Conservation (phyloP, 2,113 vertebrate species). For the Cinclus mexicanus region DNA sequence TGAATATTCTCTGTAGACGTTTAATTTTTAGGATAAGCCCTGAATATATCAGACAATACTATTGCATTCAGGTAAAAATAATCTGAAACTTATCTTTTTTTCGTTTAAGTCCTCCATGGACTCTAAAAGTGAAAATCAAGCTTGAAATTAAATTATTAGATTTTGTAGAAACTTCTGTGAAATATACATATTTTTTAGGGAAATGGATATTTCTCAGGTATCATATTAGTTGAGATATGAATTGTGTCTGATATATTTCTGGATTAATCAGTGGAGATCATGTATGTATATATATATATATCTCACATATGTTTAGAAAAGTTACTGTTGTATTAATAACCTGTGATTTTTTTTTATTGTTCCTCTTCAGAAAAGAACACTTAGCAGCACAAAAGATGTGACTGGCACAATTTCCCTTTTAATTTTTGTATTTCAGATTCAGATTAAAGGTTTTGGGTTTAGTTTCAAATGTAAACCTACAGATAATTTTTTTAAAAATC, state of each 20-base stretch:
- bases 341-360: not conserved
- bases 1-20: not conserved
- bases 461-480: not conserved
- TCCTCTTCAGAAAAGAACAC: not conserved
- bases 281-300: not conserved
- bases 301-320: not conserved
- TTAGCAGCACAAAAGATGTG: not conserved
- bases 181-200: not conserved
- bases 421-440: not conserved
- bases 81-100: not conserved
- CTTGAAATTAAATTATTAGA: not conserved
- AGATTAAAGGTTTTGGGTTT: not conserved
- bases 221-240: rapidly evolving
- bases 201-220: not conserved
- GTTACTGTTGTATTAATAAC: not conserved
- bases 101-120: not conserved
- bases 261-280: not conserved
- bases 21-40: not conserved
- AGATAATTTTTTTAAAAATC: not conserved
- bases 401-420: not conserved
- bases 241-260: not conserved
- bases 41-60: not conserved
- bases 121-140: not conserved
- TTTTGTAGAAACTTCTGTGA: not conserved
- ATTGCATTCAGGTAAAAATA: not conserved